Base-by-base conservation (phyloP, 2,888 invertebrate genomes). In the Hylaea fasciaria region DNA sequence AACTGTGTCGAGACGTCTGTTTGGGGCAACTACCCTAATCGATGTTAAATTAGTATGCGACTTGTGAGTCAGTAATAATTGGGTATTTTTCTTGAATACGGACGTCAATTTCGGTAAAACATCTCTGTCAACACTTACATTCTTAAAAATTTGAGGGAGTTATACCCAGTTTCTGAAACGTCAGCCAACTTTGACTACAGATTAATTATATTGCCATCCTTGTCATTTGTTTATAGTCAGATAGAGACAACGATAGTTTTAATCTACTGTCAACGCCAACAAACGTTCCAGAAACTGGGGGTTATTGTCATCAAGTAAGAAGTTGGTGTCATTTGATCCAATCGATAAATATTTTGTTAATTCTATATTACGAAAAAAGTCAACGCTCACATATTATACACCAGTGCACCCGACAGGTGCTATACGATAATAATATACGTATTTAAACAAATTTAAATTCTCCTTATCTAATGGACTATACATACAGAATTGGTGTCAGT, bases 401-500 rank as follows among this genome's bases (percentile, higher is more conserved):
- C 66, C 67, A 52, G 62, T 68, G 70, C 68, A 71, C 70, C 57
- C 62, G n/a, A n/a, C n/a, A n/a, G 58, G 74, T 73, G 74, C 68
- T 68, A 64, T 9, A 66, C n/a, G n/a, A n/a, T n/a, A 71, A 74
- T 56, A 53, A 74, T 56, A 55, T 62, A 70, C 49, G 56, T 46
- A 70, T 74, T 69, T 66, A 72, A 81, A 74, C 73, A 73, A 72
- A 70, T 65, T 69, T 66, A 67, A 61, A 70, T 71, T 76, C 41
- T 68, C 61, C 72, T 82, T 79, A 85, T 78, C 84, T 89, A 87
- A 80, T 82, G 80, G 83, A 87, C 86, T 87, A 81, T 81, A 85
- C 78, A 80, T 76, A 74, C 73, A 79, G 72, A 75, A 82, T 81
- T 82, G 85, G 82, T 85, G 86, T 89, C 87, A 89, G 88, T 90